These are phyloP conservation scores for Coronaproctus castanopsis DNA, from an alignment of 2,888 invertebrate species.

Conservation along the genomic window DNA sequence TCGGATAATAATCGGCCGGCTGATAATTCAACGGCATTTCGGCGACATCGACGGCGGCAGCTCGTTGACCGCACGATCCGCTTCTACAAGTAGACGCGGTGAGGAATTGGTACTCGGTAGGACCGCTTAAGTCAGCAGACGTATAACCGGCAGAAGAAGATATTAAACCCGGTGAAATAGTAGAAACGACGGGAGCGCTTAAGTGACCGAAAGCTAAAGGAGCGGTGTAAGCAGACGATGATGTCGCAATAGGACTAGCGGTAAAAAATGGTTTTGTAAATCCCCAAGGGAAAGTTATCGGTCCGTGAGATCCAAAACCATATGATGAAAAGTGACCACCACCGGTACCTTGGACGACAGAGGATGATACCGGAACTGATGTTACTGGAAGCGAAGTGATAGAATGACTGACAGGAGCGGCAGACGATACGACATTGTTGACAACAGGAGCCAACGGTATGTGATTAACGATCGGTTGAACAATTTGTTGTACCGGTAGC, in stretches of 20 bases:
- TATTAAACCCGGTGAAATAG: background rate
- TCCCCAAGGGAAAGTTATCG: background rate
- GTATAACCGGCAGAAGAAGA: too few species aligned
- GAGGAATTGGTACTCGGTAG: background rate
- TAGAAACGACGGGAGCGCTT: background rate
- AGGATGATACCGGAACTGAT: too few species aligned
- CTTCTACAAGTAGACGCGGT: background rate
- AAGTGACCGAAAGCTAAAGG: background rate
- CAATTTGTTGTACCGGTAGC: conserved; percentile 10
- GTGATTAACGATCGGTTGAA: background rate
- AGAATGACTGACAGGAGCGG: background rate
- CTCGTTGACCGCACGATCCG: background rate
- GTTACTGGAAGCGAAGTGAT: too few species aligned
- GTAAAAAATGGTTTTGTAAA: background rate
- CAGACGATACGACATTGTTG: background rate
- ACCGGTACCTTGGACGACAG: too few species aligned
- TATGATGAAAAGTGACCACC: background rate
- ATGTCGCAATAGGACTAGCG: background rate
- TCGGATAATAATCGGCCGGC: background rate
- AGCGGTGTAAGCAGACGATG: background rate
- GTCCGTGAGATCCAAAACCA: background rate
- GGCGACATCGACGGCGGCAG: background rate
- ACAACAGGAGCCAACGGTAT: background rate
- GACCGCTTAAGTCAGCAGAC: background rate
- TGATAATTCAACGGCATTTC: background rate